Percentiles rank a stretch among this genome's conserved stretches.
phyloP scores from a whole-genome alignment of 64 coral and sea anemone genomes.

The Dendrophyllia cribrosa region DNA sequence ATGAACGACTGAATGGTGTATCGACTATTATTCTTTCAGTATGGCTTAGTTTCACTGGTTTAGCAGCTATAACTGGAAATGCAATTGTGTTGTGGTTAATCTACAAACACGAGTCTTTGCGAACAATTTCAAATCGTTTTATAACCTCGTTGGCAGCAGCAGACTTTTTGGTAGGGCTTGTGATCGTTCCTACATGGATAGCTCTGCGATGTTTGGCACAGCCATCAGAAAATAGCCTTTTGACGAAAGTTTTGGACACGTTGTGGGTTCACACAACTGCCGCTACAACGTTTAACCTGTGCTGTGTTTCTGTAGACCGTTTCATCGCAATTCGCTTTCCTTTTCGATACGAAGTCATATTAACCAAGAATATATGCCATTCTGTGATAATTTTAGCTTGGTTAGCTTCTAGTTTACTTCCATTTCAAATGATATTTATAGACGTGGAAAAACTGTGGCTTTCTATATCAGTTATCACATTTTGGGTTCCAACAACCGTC shows the following conservation, averaged over 20 bases:
- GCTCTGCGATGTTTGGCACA: not conserved
- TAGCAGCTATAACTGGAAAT: constrained; percentile 16
- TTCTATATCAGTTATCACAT: not conserved
- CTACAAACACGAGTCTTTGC: constrained; percentile 24
- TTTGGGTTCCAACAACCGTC: not conserved
- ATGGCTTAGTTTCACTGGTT: not conserved
- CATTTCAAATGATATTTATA: not conserved
- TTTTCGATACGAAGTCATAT: constrained; percentile 5
- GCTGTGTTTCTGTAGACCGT: constrained; percentile 15
- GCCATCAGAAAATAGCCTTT: not conserved
- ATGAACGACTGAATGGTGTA: not conserved
- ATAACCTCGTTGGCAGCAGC: constrained; percentile 4
- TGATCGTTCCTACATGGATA: not conserved
- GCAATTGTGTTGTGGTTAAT: constrained; percentile 12
- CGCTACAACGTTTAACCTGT: constrained; percentile 15
- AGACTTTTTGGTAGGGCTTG: constrained; percentile 5
- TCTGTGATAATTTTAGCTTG: not conserved
- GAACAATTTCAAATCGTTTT: constrained; percentile 26
- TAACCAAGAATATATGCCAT: not conserved
- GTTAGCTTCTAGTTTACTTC: not conserved
- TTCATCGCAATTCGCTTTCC: constrained; percentile 27
- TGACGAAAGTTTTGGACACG: not conserved
- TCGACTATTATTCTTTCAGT: not conserved
- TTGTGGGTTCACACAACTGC: not conserved
- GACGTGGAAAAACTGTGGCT: not conserved